Evolutionary conservation across 2,888 invertebrate genomes (phyloP), one percentile per base, ranked within the genome.

Genomic region (Temnothorax rugatulus): DNA sequence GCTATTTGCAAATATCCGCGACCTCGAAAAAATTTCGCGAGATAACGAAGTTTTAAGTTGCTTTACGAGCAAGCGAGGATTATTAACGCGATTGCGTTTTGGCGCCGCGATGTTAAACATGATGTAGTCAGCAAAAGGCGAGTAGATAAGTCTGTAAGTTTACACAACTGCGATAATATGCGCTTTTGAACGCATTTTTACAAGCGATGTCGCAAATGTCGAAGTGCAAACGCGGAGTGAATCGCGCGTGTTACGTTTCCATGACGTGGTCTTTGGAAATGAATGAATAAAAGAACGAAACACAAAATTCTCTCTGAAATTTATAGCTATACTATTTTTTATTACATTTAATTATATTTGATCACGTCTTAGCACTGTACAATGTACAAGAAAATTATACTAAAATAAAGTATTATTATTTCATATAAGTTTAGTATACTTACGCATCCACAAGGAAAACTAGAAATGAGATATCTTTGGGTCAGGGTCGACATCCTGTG

Each of bases 41-140:
- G 75, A 73, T 79, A 79, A 74, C 44, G 44, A 44, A 71, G 68
- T 75, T 75, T 75, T 44, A 44, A 25, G 21, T 66, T 25, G 9
- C n/a, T 64, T 47, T 1, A 44, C 41, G 29, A 71, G 15, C 76
- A 44, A 68, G 38, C n/a, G 25, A 66, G 29, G 38, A 69, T 69
- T 41, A 76, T 68, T 76, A 76, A 68, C 75, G 71, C 69, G 47
- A 69, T 76, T 69, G 74, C 74, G 41, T 54, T 73, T 54, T n/a
- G 41, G 29, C 54, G 54, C 29, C 44, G n/a, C 50, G 44, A 54
- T 73, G 41, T 44, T 25, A 71, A 73, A 73, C 41, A 41, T 18
- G 75, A 66, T 47, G 34, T 21, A 50, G 71, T 50, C 69, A 57
- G 41, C 77, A 25, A 38, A 76, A 76, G 52, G 9, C 52, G 41